Conservation (phyloP, 2,113 vertebrate genomes). For the Ondatra zibethicus region DNA sequence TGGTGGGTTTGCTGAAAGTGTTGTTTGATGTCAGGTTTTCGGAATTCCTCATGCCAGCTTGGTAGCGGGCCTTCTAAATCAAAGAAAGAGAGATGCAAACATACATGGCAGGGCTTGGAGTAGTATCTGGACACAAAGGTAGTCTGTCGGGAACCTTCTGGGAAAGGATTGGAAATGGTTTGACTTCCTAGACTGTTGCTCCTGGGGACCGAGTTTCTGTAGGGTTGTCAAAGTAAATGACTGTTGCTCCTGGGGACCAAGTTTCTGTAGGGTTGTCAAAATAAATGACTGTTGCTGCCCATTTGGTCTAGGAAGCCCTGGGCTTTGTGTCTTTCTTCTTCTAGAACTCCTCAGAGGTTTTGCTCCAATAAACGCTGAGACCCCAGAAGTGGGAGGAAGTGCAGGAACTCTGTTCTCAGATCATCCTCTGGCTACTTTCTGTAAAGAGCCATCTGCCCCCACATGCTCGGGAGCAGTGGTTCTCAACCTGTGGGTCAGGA, state of each 20-base stretch:
- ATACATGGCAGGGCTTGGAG: background rate
- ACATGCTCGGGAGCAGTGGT: background rate
- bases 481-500: background rate
- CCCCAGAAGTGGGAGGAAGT: background rate
- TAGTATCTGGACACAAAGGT: background rate
- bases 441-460: background rate
- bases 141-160: background rate
- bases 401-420: background rate
- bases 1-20: conserved; percentile 93
- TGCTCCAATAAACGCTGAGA: background rate
- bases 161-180: background rate
- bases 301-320: background rate
- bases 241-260: background rate
- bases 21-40: conserved; percentile 92
- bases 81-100: conserved; percentile 37
- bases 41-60: conserved; percentile 87
- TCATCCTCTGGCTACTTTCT: background rate
- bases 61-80: conserved; percentile 92
- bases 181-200: background rate
- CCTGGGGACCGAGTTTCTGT: background rate
- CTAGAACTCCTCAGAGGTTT: background rate
- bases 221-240: background rate
- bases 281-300: background rate
- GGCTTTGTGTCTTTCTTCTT: background rate
- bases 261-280: background rate